A percentile compares a stretch with the other conserved stretches of the same genome.
phyloP scores from a whole-genome alignment of 2,888 invertebrate genomes.

The Hydriomena furcata region DNA sequence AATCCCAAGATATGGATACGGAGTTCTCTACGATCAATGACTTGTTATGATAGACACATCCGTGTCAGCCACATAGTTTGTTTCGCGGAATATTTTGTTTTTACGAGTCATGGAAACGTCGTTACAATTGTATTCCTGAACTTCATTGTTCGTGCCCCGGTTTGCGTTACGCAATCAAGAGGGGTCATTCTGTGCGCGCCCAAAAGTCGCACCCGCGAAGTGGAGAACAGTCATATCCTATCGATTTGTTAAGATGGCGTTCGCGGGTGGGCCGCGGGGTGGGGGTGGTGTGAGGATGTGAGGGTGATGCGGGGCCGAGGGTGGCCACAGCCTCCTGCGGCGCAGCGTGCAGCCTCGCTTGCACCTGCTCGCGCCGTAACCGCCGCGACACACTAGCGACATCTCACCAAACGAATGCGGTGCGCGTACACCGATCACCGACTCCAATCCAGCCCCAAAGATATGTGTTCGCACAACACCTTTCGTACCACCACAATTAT shows the following conservation, averaged over 20 bases:
- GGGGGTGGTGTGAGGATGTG: constrained; percentile 47
- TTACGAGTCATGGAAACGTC: constrained; percentile 19
- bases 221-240: constrained; percentile 84
- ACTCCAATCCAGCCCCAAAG: neutral
- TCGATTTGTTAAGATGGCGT: constrained; percentile 85
- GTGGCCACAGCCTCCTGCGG: constrained; percentile 72
- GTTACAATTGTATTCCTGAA: constrained; percentile 37
- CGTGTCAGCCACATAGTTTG: neutral
- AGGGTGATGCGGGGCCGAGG: constrained; percentile 57
- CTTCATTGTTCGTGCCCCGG: constrained; percentile 51
- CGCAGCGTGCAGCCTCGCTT: constrained; percentile 77
- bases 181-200: constrained; percentile 79
- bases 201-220: constrained; percentile 80
- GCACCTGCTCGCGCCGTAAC: constrained; percentile 74
- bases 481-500: constrained; percentile 1
- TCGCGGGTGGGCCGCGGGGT: constrained; percentile 59
- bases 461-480: neutral
- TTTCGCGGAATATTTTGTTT: constrained; percentile 19
- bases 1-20: too few relatives aligned
- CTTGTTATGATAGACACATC: neutral
- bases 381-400: constrained; percentile 67
- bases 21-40: neutral
- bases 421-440: constrained; percentile 20
- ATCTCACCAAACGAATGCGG: constrained; percentile 43
- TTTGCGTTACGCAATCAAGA: constrained; percentile 70